A percentile compares a stretch with the other conserved stretches of the same genome.
Evolutionary conservation across 2,888 invertebrate species (phyloP).

Genomic region (Branchipolynoe longqiensis): DNA sequence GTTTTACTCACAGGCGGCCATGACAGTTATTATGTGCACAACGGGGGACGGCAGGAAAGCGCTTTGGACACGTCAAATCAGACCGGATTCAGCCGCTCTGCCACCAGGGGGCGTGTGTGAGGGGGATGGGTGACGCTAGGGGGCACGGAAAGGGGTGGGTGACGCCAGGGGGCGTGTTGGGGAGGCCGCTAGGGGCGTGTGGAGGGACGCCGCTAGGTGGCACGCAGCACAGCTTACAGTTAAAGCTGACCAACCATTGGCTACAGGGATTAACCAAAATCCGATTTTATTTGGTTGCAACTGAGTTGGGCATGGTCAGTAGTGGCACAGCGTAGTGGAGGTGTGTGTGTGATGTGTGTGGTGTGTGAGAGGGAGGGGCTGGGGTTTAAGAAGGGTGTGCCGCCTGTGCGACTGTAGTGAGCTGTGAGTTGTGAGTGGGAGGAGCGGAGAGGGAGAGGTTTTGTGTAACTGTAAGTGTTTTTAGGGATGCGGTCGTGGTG

Average conservation of each 20-base stretch:
- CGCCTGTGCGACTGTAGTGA: no score
- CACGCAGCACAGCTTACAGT: slow-evolving; percentile 7
- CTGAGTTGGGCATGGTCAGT: slow-evolving; percentile 22
- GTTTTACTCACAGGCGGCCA: neutral
- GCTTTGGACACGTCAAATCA: slow-evolving; percentile 50
- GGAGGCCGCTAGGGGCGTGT: neutral
- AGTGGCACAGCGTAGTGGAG: no score
- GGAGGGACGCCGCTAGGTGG: neutral
- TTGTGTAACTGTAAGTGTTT: no score
- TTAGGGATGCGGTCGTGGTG: no score
- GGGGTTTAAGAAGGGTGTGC: no score
- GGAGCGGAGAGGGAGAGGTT: no score
- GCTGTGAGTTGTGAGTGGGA: neutral
- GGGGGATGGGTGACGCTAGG: neutral
- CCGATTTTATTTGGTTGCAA: slow-evolving; percentile 23
- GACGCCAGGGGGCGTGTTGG: neutral
- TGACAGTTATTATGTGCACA: slow-evolving; percentile 32
- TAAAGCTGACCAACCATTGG: slow-evolving; percentile 27
- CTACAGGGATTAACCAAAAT: slow-evolving; percentile 35
- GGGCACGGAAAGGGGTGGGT: neutral
- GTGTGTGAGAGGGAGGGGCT: neutral
- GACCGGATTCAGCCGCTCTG: slow-evolving; percentile 35
- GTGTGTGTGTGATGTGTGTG: neutral
- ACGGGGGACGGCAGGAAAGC: slow-evolving; percentile 1
- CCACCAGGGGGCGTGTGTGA: neutral